phyloP scores from a whole-genome alignment of 2,888 invertebrate genomes.

The Leucophenga montana region DNA sequence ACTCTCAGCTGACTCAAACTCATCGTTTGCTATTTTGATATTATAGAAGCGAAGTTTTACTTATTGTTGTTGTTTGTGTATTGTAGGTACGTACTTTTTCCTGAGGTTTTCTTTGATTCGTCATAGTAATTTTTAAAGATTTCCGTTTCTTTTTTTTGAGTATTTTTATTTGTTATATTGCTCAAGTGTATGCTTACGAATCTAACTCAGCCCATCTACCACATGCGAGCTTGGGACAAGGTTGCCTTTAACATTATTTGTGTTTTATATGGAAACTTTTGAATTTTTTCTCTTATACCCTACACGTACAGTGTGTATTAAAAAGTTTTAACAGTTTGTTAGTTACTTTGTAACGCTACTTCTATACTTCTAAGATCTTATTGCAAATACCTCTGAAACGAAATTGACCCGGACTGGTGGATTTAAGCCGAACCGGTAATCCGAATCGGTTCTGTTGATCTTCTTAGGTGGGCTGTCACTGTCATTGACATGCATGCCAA shows the following conservation, averaged over 20 bases:
- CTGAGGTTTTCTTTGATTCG: too few relatives aligned
- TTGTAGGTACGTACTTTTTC: too few relatives aligned
- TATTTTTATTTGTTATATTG: background rate
- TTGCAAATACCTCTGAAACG: too few relatives aligned
- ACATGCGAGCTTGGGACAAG: background rate
- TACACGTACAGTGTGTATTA: background rate
- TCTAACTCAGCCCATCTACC: background rate
- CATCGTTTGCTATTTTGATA: conserved; percentile 13
- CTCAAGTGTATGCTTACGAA: background rate
- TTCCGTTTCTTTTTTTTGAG: background rate
- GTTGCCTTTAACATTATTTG: conserved; percentile 43
- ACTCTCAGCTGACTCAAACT: background rate
- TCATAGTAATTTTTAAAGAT: background rate
- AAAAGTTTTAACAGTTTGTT: too few relatives aligned
- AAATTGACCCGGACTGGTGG: too few relatives aligned
- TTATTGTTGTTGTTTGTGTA: background rate
- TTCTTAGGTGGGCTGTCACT: too few relatives aligned
- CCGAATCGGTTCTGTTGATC: too few relatives aligned
- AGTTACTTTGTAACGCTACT: too few relatives aligned
- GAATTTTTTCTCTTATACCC: background rate
- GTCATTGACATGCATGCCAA: too few relatives aligned
- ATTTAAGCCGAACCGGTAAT: too few relatives aligned
- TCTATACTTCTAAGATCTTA: too few relatives aligned
- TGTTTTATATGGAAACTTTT: conserved; percentile 38
- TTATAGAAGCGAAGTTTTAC: conserved; percentile 15